Base-by-base conservation (phyloP, 2,888 invertebrate genomes). In the Epistrophe grossulariae region DNA sequence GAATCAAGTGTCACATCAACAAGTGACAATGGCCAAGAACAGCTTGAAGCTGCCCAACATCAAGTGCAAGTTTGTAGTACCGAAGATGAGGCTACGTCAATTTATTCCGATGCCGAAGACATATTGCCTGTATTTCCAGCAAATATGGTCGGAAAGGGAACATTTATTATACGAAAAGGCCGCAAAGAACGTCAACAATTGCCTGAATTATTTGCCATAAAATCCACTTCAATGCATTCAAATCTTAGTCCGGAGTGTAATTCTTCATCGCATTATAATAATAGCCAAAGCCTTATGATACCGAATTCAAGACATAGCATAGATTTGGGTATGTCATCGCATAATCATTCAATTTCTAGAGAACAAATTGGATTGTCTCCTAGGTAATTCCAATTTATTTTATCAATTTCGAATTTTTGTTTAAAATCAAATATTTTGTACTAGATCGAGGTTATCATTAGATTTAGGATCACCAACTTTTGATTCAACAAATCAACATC, bases 161-260 rank as follows among this genome's bases (percentile, higher is more conserved):
- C 97, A n/a, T 97, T 97, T 91, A 95, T 97, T 50, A 96, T 97
- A 84, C 94, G 97, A 59, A 95, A 96, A 88, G 96, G 96, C 66
- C 95, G 96, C 90, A 94, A 94, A 89, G 95, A 95, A 89, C 93
- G 96, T 64, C 95, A 95, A 91, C 94, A 95, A 72, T 92, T 96
- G 89, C 95, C 95, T 5, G 94, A 94, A 88, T 76, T 91, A 35
- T 89, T 88, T 88, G 84, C 73, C 52, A 90, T 90, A 17, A 90
- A 90, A 62, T 93, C 93, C 13, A 93, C 93, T 15, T 95, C 95
- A 15, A 93, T 95, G 89, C 95, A 94, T 91, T 95, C 95, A 4
- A 93, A 95, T 76, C 93, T 94, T 66, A 95, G 95, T 91, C 95
- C 95, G 5, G 95, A 95, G 55, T 89, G 66, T 43, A 89, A 87